Evolutionary conservation across 1,140 invertebrate genomes (phyloP).

Genomic region (Lepidotrigona ventralis): DNA sequence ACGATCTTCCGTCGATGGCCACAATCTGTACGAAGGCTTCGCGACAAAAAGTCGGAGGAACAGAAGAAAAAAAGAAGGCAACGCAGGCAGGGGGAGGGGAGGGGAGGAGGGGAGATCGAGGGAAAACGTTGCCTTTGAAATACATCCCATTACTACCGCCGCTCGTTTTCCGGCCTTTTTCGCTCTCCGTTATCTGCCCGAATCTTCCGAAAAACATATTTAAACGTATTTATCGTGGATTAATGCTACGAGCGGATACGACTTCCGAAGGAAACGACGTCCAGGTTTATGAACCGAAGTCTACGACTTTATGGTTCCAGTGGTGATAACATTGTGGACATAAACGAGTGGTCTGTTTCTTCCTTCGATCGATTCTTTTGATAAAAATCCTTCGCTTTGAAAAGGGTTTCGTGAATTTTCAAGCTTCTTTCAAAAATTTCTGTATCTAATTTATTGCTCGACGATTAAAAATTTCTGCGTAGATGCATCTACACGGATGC

Average conservation of each 20-base stretch:
- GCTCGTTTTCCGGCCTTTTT: neutral
- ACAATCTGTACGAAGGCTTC: conserved; percentile 32
- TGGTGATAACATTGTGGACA: neutral
- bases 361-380: neutral
- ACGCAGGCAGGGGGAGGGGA: accelerated
- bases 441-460: neutral
- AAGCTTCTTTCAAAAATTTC: neutral
- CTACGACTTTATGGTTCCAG: neutral
- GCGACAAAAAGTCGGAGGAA: conserved; percentile 9
- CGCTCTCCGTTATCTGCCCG: conserved; percentile 9
- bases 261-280: neutral
- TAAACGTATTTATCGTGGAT: neutral
- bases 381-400: neutral
- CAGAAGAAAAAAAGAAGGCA: neutral
- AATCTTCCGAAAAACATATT: neutral
- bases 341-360: neutral
- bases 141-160: neutral
- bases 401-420: neutral
- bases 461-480: neutral
- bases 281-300: conserved; percentile 3
- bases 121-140: neutral
- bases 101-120: neutral
- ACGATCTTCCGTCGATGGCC: conserved; percentile 60
- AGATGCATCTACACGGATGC: neutral
- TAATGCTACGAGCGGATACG: conserved; percentile 17